Percentiles rank a stretch among this genome's conserved stretches.
Conservation (phyloP, 1,140 invertebrate species). For the Hypsibius dujardini region DNA sequence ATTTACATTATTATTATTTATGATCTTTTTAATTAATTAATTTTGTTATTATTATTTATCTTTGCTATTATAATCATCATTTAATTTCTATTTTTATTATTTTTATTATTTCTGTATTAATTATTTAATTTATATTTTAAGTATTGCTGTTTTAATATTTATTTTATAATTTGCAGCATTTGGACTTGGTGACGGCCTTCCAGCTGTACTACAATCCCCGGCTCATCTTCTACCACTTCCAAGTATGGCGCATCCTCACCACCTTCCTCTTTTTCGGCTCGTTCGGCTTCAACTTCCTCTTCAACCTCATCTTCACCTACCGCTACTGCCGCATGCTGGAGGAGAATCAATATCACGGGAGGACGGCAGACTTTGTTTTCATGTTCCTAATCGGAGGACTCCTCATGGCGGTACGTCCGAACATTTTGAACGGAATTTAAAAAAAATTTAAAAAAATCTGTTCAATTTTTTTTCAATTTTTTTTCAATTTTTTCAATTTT, state of each 20-base stretch:
- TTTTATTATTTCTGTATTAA: too few species aligned
- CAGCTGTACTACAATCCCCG: slow-evolving; percentile 97
- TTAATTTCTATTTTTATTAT: too few species aligned
- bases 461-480: too few species aligned
- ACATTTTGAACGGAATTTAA: not conserved
- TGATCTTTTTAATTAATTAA: too few species aligned
- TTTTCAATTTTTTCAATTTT: too few species aligned
- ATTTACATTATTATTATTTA: too few species aligned
- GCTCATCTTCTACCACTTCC: slow-evolving; percentile 62
- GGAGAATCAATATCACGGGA: slow-evolving; percentile 85
- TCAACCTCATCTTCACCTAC: slow-evolving; percentile 98
- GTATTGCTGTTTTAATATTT: not conserved
- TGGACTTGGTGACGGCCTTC: slow-evolving; percentile 88
- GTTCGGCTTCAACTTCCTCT: slow-evolving; percentile 95
- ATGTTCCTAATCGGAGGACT: slow-evolving; percentile 92
- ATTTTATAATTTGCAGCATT: slow-evolving; percentile 53
- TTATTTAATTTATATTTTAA: too few species aligned
- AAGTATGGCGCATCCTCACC: slow-evolving; percentile 83
- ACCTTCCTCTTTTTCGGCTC: slow-evolving; percentile 97
- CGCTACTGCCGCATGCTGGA: slow-evolving; percentile 96
- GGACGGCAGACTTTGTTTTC: slow-evolving; percentile 93
- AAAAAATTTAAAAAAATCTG: too few species aligned
- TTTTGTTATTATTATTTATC: too few species aligned
- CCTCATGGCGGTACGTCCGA: slow-evolving; percentile 38
- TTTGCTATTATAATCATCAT: too few species aligned